Evolutionary conservation across 2,797 vertebrate genomes (phyloP).

Genomic region (Onychomys arenicola): DNA sequence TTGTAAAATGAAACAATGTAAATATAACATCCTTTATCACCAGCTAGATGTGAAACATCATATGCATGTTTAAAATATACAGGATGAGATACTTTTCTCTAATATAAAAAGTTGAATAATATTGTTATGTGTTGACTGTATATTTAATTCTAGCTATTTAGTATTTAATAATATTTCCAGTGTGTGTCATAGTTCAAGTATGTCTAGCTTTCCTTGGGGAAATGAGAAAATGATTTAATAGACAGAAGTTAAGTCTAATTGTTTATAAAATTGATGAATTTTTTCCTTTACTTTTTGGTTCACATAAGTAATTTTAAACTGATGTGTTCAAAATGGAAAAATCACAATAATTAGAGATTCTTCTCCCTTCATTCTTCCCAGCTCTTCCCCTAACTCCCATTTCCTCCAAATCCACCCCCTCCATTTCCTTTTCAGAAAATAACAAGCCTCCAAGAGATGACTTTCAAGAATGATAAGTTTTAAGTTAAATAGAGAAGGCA

Average conservation of each 20-base stretch:
- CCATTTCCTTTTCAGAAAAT: background rate
- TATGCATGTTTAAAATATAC: conserved; percentile 19
- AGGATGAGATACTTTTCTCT: conserved; percentile 35
- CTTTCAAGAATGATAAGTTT: background rate
- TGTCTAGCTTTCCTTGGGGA: conserved; percentile 18
- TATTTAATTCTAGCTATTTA: conserved; percentile 55
- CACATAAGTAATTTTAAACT: conserved; percentile 2
- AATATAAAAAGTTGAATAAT: background rate
- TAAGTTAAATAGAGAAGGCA: conserved; percentile 4
- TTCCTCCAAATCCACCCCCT: no score
- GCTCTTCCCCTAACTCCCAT: background rate
- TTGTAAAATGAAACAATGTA: conserved; percentile 18
- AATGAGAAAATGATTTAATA: conserved; percentile 50
- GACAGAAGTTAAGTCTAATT: conserved; percentile 47
- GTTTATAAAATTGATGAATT: conserved; percentile 15
- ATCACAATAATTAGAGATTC: conserved; percentile 5
- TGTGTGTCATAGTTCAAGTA: conserved; percentile 42
- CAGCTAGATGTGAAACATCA: background rate
- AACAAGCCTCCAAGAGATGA: no score
- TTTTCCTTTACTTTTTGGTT: background rate
- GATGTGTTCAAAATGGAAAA: conserved; percentile 32
- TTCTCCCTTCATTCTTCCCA: background rate
- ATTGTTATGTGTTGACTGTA: conserved; percentile 51
- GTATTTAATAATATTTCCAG: conserved; percentile 64
- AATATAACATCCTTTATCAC: no score